Percentiles rank a stretch among this genome's conserved stretches.
Conservation (phyloP, 2,797 vertebrate species). For the Megalops cyprinoides region DNA sequence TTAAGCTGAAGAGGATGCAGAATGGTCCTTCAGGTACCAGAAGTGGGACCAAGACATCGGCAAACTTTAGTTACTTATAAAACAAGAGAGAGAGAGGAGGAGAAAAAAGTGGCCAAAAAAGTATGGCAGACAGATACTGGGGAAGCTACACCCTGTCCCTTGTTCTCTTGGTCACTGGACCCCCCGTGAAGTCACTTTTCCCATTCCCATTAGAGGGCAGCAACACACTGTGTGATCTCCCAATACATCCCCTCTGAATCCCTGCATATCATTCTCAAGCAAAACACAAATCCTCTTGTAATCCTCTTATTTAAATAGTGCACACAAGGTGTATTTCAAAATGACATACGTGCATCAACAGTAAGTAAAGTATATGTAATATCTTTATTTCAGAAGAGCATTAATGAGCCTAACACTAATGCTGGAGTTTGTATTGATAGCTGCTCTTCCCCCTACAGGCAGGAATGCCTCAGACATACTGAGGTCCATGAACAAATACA, state of each 20-base stretch:
- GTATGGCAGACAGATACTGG: not conserved
- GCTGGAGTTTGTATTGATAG: conserved; percentile 39
- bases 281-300: conserved; percentile 7
- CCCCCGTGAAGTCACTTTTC: no score
- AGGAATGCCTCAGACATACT: conserved; percentile 42
- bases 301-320: not conserved
- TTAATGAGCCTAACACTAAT: conserved; percentile 43
- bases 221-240: not conserved
- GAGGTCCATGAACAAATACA: conserved; percentile 34
- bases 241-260: not conserved
- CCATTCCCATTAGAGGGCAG: conserved; percentile 36
- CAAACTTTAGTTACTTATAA: not conserved
- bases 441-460: conserved; percentile 30
- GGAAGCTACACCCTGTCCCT: not conserved
- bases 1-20: conserved; percentile 46
- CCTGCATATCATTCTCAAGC: not conserved
- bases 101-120: not conserved
- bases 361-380: conserved; percentile 29
- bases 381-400: conserved; percentile 37
- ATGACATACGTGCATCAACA: conserved; percentile 29
- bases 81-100: conserved; percentile 18
- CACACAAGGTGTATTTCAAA: not conserved
- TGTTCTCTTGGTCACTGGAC: not conserved
- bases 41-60: not conserved
- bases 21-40: not conserved